phyloP scores from a whole-genome alignment of 2,113 vertebrate species.

The Prochilodus magdalenae region DNA sequence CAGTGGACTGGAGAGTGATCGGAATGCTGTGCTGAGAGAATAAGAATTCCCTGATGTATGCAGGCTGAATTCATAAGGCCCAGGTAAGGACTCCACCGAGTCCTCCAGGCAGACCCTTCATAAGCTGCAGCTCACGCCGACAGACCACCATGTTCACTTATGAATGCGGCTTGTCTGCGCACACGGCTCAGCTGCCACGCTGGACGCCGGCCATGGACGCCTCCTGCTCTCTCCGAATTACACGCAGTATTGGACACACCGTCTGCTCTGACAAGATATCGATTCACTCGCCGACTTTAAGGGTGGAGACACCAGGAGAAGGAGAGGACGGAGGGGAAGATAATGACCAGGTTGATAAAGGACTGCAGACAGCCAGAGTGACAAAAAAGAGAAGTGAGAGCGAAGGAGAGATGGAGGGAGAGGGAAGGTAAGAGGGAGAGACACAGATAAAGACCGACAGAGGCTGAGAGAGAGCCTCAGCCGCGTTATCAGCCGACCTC shows the following conservation, averaged over 20 bases:
- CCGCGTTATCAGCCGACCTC: slow-evolving; percentile 42
- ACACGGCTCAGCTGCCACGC: not conserved
- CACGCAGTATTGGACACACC: slow-evolving; percentile 73
- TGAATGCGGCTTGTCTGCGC: slow-evolving; percentile 16
- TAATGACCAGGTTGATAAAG: slow-evolving; percentile 10
- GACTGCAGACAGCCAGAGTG: not conserved
- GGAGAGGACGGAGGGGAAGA: slow-evolving; percentile 48
- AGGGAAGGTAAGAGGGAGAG: slow-evolving; percentile 22
- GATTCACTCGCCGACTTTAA: slow-evolving; percentile 65
- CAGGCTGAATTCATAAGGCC: no score
- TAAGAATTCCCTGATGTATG: no score
- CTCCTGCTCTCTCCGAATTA: slow-evolving; percentile 71
- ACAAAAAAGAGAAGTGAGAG: slow-evolving; percentile 44
- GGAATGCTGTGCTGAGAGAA: no score
- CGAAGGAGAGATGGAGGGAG: slow-evolving; percentile 34
- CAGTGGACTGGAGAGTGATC: no score
- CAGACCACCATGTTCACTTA: slow-evolving; percentile 17
- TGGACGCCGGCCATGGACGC: slow-evolving; percentile 52
- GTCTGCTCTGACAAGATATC: slow-evolving; percentile 74
- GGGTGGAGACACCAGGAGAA: slow-evolving; percentile 45
- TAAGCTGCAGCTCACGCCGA: not conserved
- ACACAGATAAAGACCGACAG: not conserved
- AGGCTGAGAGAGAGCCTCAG: slow-evolving; percentile 1
- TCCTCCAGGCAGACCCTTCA: not conserved
- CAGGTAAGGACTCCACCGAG: not conserved